Evolutionary conservation across 2,888 invertebrate genomes (phyloP).

Genomic region (Colostygia pectinataria): DNA sequence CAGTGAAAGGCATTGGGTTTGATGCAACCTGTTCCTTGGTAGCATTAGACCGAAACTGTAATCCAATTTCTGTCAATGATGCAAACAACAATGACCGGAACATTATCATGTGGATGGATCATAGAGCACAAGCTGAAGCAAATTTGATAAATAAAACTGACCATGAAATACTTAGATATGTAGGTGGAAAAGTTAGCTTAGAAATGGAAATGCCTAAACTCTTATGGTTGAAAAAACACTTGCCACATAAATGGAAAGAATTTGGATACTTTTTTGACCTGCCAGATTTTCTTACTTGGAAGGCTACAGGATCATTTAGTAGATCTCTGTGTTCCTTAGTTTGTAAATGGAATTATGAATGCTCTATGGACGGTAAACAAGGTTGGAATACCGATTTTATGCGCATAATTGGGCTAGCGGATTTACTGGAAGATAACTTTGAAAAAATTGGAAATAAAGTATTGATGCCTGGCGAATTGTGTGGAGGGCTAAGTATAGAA

Average conservation of each 20-base stretch:
- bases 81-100: slow-evolving; percentile 88
- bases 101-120: slow-evolving; percentile 96
- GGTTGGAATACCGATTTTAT: slow-evolving; percentile 91
- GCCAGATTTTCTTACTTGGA: slow-evolving; percentile 97
- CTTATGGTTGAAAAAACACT: slow-evolving; percentile 93
- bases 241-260: slow-evolving; percentile 86
- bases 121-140: slow-evolving; percentile 92
- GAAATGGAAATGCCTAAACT: slow-evolving; percentile 99
- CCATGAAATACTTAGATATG: slow-evolving; percentile 90
- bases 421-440: slow-evolving; percentile 86
- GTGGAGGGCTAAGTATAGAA: slow-evolving; percentile 85
- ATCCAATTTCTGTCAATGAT: slow-evolving; percentile 88
- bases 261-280: slow-evolving; percentile 93
- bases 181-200: slow-evolving; percentile 96
- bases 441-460: slow-evolving; percentile 87
- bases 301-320: slow-evolving; percentile 88
- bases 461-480: slow-evolving; percentile 87
- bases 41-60: slow-evolving; percentile 86
- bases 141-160: slow-evolving; percentile 89
- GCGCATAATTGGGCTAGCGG: slow-evolving; percentile 87
- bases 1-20: slow-evolving; percentile 94
- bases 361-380: slow-evolving; percentile 78
- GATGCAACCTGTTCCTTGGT: slow-evolving; percentile 98
- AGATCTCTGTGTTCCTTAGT: slow-evolving; percentile 96
- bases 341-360: slow-evolving; percentile 97